Evolutionary conservation across 2,888 invertebrate genomes (phyloP), one percentile per base, ranked within the genome.

Genomic region (Phlogophora meticulosa): DNA sequence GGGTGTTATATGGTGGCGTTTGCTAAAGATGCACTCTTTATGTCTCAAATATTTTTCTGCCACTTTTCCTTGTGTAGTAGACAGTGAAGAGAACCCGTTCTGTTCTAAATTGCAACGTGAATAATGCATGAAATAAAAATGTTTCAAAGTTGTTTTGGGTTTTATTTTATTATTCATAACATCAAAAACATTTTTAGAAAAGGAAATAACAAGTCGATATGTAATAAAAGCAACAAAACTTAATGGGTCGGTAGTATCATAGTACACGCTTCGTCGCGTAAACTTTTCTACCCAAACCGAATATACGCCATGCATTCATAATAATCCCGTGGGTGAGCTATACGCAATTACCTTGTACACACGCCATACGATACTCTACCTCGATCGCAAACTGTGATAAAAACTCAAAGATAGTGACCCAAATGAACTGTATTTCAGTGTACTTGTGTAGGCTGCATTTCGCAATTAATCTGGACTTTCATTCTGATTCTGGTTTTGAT

Each of bases 101-200:
- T 75, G 61, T 76, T 15, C 22, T 42, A 76, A 79, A 80, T 76
- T 80, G 32, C 62, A 64, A 69, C 15, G 64, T 76, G 7, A 20
- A 34, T 51, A 20, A 40, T 2, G 28, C 38, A 53, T 32, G 13
- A 45, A 76, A 62, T 65, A 76, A 61, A 73, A 62, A 56, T 24
- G 13, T 17, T 7, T 17, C n/a, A 13, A 40, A 24, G 15, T 57
- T 57, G 9, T 11, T 48, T 52, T 24, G 17, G 4, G 13, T 62
- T 52, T 65, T 32, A 72, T 70, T 53, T 57, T 34, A 40, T 24
- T 24, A 43, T 17, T 28, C 1, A 5, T 32, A 51, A 51, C 7
- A 43, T 34, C 13, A 32, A 0, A 22, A 51, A n/a, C 28, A 7
- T 20, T 15, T 28, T 24, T 24, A 5, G 10, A 5, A 11, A 10